Percentiles rank a stretch among this genome's conserved stretches.
phyloP scores from a whole-genome alignment of 2,888 invertebrate species.

The Matsumyia berberina region DNA sequence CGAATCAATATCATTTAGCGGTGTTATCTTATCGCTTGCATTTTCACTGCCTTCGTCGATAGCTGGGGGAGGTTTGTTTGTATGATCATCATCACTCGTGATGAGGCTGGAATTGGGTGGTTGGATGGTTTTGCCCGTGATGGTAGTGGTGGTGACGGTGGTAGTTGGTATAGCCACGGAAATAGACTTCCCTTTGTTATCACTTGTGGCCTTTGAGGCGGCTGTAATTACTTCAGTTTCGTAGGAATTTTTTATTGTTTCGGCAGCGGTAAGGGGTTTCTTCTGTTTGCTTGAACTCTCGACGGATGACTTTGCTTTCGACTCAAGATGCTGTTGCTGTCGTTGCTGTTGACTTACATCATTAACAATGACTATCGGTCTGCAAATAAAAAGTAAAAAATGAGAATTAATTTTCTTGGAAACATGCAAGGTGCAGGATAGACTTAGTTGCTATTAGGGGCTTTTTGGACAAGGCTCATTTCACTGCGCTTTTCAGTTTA shows the following conservation, averaged over 20 bases:
- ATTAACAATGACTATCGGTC: slow-evolving; percentile 82
- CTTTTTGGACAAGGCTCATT: too few relatives aligned
- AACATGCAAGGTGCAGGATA: neutral
- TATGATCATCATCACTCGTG: slow-evolving; percentile 47
- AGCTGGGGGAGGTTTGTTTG: slow-evolving; percentile 47
- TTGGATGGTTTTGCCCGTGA: slow-evolving; percentile 13
- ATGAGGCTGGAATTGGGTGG: slow-evolving; percentile 34
- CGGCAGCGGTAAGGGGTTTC: slow-evolving; percentile 7
- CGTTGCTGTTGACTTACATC: slow-evolving; percentile 79
- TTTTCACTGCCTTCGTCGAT: slow-evolving; percentile 49
- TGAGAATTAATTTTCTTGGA: neutral
- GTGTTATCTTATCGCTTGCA: slow-evolving; percentile 72
- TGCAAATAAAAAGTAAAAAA: slow-evolving; percentile 67
- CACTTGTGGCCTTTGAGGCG: slow-evolving; percentile 29
- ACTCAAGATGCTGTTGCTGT: slow-evolving; percentile 50
- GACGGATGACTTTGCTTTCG: slow-evolving; percentile 54
- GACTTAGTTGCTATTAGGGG: too few relatives aligned
- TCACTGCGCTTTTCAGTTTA: too few relatives aligned
- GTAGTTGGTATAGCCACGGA: slow-evolving; percentile 12
- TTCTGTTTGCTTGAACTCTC: slow-evolving; percentile 58
- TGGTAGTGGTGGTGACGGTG: slow-evolving; percentile 12
- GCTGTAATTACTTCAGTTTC: slow-evolving; percentile 38
- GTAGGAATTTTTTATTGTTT: slow-evolving; percentile 35
- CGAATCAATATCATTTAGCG: slow-evolving; percentile 56
- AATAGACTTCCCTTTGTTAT: slow-evolving; percentile 46